Base-by-base conservation (phyloP, 2,797 vertebrate genomes). In the Myripristis jacobus region DNA sequence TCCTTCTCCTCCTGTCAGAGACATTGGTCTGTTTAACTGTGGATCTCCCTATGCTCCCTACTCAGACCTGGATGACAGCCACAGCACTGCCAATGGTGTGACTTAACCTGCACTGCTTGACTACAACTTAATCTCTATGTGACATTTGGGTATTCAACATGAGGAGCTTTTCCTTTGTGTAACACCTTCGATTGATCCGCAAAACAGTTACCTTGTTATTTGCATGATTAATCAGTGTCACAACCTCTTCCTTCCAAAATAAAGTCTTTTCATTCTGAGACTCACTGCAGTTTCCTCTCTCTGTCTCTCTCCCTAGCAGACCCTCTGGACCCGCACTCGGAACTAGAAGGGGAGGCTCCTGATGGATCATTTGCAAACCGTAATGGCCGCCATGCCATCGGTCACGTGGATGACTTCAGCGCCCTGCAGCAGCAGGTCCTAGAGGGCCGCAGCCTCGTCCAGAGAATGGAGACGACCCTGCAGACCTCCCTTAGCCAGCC, bases 1-100 rank as follows among this genome's bases (percentile, higher is more conserved):
- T 77, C 95, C 94, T 0, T 98, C 96, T 84, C 96, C 96, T 78
- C 97, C 97, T 0, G 97, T 97, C 85, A 94, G 96, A 72, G 97
- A 98, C 62, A 93, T 96, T 65, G 96, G 95, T 81, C 91, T 95
- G 65, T 95, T 93, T 86, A 93, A 95, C 67, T 92, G 93, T 53
- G 93, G 87, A 84, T 94, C 92, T 56, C 95, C 85, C 3, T 92
- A 91, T 82, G 90, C 92, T 21, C 92, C 91, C 24, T 92, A 48
- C 88, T 89, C 90, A 31, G 94, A 94, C 80, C 85, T 94, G 81
- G 94, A 94, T 18, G 93, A 94, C 71, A 88, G 78, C 88, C 89
- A 92, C 73, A 90, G 92, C 77, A 86, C 91, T 64, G 79, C 91
- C 79, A 93, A 92, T 58, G 94, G 94, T 95, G 91, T 92, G 93